A percentile compares a stretch with the other conserved stretches of the same genome.
These are phyloP conservation scores for Chrysotoxum bicinctum DNA, from an alignment of 2,888 invertebrate genomes.

Conservation along the genomic window DNA sequence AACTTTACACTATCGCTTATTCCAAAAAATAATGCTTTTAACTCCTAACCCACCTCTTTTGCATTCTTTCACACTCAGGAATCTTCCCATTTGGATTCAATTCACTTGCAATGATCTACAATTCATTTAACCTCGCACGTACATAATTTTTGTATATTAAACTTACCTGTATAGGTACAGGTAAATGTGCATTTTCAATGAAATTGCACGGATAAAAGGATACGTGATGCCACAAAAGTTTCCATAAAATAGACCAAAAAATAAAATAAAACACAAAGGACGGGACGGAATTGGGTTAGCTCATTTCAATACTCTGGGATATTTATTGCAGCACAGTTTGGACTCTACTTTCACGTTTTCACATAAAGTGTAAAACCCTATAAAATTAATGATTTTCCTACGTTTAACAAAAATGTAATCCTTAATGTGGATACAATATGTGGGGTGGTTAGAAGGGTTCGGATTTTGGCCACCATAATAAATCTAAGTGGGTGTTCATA, in stretches of 20 bases:
- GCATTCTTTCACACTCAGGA: neutral
- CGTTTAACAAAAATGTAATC: slow-evolving; percentile 36
- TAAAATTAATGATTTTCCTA: slow-evolving; percentile 53
- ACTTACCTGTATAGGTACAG: slow-evolving; percentile 22
- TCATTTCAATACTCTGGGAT: slow-evolving; percentile 38
- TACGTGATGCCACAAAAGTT: slow-evolving; percentile 49
- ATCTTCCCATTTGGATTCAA: neutral
- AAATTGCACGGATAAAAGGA: slow-evolving; percentile 38
- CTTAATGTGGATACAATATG: slow-evolving; percentile 30
- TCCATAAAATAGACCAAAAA: slow-evolving; percentile 20
- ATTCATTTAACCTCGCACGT: slow-evolving; percentile 14
- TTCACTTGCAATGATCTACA: slow-evolving; percentile 12
- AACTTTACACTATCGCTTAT: neutral
- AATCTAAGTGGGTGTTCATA: neutral
- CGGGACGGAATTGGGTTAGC: slow-evolving; percentile 27
- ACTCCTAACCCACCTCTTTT: neutral
- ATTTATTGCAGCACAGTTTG: slow-evolving; percentile 34
- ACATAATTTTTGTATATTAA: slow-evolving; percentile 1
- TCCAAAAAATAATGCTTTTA: neutral
- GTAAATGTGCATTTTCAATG: slow-evolving; percentile 29
- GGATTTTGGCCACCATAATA: neutral
- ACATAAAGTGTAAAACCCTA: slow-evolving; percentile 45
- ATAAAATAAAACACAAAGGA: slow-evolving; percentile 7
- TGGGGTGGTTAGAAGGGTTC: neutral
- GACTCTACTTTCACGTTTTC: slow-evolving; percentile 4